These are phyloP conservation scores for Spatula versicolor DNA, from an alignment of 2,797 vertebrate species.

Conservation along the genomic window DNA sequence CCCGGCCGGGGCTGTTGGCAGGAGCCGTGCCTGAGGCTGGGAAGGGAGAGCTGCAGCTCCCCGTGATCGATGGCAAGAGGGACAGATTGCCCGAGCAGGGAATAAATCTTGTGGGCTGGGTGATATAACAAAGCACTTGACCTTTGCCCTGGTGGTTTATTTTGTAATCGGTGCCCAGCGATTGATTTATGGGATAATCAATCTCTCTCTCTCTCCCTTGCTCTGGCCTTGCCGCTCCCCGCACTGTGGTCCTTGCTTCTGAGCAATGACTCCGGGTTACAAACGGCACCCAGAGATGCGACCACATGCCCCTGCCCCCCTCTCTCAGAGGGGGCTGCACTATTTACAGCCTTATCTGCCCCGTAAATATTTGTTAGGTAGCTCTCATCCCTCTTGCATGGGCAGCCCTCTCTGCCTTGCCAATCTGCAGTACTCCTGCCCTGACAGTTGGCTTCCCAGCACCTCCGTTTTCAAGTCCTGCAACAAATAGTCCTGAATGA, in stretches of 20 bases:
- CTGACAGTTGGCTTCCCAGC: neutral
- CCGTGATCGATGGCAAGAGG: constrained; percentile 23
- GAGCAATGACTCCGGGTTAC: constrained; percentile 47
- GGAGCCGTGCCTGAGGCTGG: neutral
- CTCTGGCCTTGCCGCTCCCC: constrained; percentile 5
- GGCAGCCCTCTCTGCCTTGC: neutral
- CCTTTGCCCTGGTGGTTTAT: constrained; percentile 45
- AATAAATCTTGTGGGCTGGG: constrained; percentile 45
- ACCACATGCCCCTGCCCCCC: neutral
- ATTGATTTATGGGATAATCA: constrained; percentile 54
- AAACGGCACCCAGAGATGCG: fast-evolving
- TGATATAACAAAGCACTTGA: constrained; percentile 36
- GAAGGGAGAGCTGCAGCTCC: neutral
- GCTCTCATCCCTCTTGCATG: neutral
- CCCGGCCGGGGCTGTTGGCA: neutral
- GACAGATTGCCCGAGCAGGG: neutral
- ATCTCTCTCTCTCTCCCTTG: constrained; percentile 8
- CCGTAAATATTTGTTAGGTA: neutral
- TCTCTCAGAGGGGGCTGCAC: fast-evolving
- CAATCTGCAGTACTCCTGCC: neutral
- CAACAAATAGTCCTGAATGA: constrained; percentile 36
- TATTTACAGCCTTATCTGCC: neutral
- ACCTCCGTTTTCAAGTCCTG: constrained; percentile 10
- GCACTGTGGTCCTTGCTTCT: constrained; percentile 13
- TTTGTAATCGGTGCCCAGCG: constrained; percentile 25